Percentiles rank a stretch among this genome's conserved stretches.
These are phyloP conservation scores for Napeogenes inachia DNA, from an alignment of 2,888 invertebrate species.

Conservation along the genomic window DNA sequence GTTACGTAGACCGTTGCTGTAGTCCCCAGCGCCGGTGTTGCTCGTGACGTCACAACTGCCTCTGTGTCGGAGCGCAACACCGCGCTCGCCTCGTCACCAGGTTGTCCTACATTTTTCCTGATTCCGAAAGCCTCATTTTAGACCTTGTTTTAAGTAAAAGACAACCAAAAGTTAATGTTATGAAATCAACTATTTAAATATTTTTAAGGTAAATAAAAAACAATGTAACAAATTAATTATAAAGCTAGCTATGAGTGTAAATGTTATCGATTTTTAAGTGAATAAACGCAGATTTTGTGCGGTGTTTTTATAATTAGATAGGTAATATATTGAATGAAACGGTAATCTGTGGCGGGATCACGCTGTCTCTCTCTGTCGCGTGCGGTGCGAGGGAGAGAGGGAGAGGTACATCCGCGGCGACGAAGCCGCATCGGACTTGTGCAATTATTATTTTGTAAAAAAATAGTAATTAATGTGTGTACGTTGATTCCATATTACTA, in stretches of 20 bases:
- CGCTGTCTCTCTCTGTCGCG: slow-evolving; percentile 48
- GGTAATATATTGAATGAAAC: slow-evolving; percentile 79
- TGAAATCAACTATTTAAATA: slow-evolving; percentile 75
- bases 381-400: slow-evolving; percentile 42
- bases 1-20: slow-evolving; percentile 30
- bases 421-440: slow-evolving; percentile 70
- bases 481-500: slow-evolving; percentile 77
- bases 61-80: slow-evolving; percentile 33
- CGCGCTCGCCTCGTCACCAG: slow-evolving; percentile 37
- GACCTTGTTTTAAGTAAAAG: slow-evolving; percentile 71
- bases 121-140: slow-evolving; percentile 66
- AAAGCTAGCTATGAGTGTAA: slow-evolving; percentile 77
- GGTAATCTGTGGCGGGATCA: slow-evolving; percentile 68
- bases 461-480: slow-evolving; percentile 74
- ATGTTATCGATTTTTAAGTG: slow-evolving; percentile 77
- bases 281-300: slow-evolving; percentile 76
- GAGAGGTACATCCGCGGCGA: slow-evolving; percentile 44
- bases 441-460: slow-evolving; percentile 79
- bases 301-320: slow-evolving; percentile 79
- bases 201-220: slow-evolving; percentile 67
- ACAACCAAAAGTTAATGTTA: slow-evolving; percentile 77
- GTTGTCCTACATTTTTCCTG: slow-evolving; percentile 65
- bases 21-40: slow-evolving; percentile 14
- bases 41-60: slow-evolving; percentile 28
- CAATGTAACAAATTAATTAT: slow-evolving; percentile 77